Evolutionary conservation across 2,113 vertebrate genomes (phyloP).

Genomic region (Trichomycterus rosablanca): DNA sequence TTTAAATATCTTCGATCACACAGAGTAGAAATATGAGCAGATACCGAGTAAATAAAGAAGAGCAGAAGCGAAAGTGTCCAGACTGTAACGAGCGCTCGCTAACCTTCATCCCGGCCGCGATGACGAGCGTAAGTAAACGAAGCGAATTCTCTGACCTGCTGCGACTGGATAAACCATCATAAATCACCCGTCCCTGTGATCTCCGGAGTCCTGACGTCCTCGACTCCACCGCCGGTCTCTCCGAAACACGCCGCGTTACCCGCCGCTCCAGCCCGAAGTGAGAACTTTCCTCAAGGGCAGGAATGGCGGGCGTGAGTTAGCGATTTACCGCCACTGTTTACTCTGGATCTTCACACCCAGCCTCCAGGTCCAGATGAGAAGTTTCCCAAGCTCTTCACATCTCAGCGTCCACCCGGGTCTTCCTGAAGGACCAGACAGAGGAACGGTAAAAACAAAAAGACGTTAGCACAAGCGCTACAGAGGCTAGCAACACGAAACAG

Average conservation of each 20-base stretch:
- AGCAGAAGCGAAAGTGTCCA: too few relatives aligned
- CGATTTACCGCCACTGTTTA: conserved; percentile 70
- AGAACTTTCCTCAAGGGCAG: conserved; percentile 49
- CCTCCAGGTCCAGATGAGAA: conserved; percentile 75
- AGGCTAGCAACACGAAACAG: too few relatives aligned
- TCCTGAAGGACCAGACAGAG: neutral
- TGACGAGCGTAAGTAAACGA: conserved; percentile 72
- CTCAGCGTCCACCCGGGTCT: neutral
- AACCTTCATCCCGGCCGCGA: conserved; percentile 67
- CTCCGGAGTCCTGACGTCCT: too few relatives aligned
- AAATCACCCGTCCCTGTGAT: conserved; percentile 49
- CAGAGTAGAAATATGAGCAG: too few relatives aligned
- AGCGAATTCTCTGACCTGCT: conserved; percentile 67
- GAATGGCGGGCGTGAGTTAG: conserved; percentile 54
- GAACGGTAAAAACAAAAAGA: neutral
- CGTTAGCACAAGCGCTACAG: too few relatives aligned
- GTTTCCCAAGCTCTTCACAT: conserved; percentile 76
- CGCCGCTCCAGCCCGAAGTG: too few relatives aligned
- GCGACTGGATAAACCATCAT: conserved; percentile 57
- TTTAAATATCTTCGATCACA: too few relatives aligned
- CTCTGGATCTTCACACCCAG: conserved; percentile 66
- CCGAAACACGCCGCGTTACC: too few relatives aligned
- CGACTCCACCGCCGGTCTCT: too few relatives aligned
- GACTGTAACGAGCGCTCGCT: too few relatives aligned
- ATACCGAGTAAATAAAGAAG: too few relatives aligned